Evolutionary conservation across 2,888 invertebrate species (phyloP), one percentile per base, ranked within the genome.

Genomic region (Cordilura impudica): DNA sequence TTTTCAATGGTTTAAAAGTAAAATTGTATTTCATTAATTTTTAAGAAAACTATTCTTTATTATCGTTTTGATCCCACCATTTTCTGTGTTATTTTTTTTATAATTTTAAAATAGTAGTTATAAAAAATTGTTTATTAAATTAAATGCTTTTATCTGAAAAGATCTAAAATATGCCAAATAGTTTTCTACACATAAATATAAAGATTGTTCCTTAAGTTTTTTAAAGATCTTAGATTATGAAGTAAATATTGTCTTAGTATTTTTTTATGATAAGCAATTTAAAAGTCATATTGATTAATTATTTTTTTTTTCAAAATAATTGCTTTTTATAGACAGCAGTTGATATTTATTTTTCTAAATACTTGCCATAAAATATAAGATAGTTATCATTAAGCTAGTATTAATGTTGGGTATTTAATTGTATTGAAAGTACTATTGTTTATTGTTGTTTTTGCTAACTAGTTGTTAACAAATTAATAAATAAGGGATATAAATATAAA

Each of bases 371-470:
- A 35, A 31, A 39, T 39, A 56, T 56, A 12, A 39, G 39, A 12
- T 19, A 56, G 10, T 56, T n/a, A n/a, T n/a, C 3, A 19, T 54
- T 19, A 39, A 35, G 39, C n/a, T 12, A 16, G 35, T 56, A 56
- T 39, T 56, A 56, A 12, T 6, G 21, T 56, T 35, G 18, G 12
- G 39, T 31, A 31, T 16, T 31, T 51, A 51, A n/a, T n/a, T n/a
- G 35, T 56, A 39, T 31, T n/a, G 14, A 39, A 56, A 39, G 56
- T 56, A 56, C 39, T 39, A 56, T 35, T 54, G 16, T 35, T 35
- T 35, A 56, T 35, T 35, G 18, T 56, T 19, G 2, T 56, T 56
- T n/a, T n/a, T n/a, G n/a, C n/a, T n/a, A n/a, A n/a, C n/a, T n/a
- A n/a, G n/a, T n/a, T n/a, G n/a, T n/a, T n/a, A n/a, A n/a, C n/a